Conservation (phyloP, 2,113 vertebrate genomes). For the Equus przewalskii region DNA sequence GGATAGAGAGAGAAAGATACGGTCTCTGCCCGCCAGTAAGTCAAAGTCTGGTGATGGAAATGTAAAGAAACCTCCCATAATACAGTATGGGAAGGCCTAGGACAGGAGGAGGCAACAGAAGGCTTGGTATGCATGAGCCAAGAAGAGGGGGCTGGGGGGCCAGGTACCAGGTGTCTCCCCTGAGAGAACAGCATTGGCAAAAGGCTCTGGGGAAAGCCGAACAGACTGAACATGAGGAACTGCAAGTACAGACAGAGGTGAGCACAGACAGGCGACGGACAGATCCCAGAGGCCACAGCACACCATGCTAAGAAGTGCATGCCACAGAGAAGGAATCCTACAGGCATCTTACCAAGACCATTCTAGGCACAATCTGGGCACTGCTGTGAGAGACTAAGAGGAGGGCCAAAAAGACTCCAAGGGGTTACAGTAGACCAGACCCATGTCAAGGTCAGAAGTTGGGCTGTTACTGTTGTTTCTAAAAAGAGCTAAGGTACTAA, state of each 20-base stretch:
- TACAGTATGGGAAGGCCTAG: background rate
- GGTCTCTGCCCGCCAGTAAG: background rate
- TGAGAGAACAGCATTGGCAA: background rate
- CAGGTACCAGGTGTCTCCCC: background rate
- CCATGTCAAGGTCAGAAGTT: background rate
- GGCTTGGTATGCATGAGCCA: background rate
- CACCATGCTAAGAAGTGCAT: background rate
- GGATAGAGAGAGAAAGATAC: background rate
- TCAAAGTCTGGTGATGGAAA: background rate
- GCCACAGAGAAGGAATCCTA: background rate
- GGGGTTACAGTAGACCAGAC: background rate
- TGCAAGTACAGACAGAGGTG: background rate
- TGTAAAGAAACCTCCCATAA: background rate
- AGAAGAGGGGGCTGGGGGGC: too few relatives aligned
- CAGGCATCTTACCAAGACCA: background rate
- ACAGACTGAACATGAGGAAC: too few relatives aligned
- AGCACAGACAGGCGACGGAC: background rate
- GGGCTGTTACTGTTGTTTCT: background rate
- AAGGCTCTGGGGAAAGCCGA: background rate
- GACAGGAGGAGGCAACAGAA: too few relatives aligned
- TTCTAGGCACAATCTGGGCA: too few relatives aligned
- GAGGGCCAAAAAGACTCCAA: background rate
- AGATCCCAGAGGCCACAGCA: accelerated
- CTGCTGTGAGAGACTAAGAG: background rate
- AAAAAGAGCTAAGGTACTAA: background rate